Percentiles rank a stretch among this genome's conserved stretches.
phyloP scores from a whole-genome alignment of 2,888 invertebrate species.

The Idaea biselata region DNA sequence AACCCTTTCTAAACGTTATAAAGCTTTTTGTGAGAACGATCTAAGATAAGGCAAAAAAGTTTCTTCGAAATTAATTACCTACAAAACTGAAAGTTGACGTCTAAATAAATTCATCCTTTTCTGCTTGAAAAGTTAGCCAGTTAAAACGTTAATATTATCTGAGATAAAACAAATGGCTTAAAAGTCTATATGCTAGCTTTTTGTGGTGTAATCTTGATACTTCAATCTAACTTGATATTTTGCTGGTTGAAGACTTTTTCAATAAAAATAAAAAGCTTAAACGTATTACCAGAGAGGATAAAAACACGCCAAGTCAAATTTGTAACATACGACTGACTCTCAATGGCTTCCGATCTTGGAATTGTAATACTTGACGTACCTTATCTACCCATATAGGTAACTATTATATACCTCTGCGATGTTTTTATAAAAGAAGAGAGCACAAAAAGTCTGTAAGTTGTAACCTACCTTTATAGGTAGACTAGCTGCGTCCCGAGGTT shows the following conservation, averaged over 20 bases:
- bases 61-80: neutral
- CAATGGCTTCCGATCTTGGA: neutral
- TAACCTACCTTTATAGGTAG: too few species aligned
- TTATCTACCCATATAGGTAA: neutral
- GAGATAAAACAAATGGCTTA: neutral
- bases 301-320: neutral
- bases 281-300: neutral
- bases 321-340: constrained; percentile 17
- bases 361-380: neutral
- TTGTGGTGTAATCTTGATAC: neutral
- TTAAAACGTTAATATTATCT: constrained; percentile 8
- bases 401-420: too few species aligned
- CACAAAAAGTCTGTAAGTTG: too few species aligned
- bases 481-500: too few species aligned
- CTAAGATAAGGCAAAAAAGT: neutral
- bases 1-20: neutral
- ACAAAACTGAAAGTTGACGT: neutral
- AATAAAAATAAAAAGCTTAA: neutral
- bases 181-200: neutral
- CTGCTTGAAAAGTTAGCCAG: constrained; percentile 2
- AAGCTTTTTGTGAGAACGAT: neutral
- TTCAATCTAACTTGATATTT: neutral
- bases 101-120: neutral
- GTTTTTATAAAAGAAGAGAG: too few species aligned
- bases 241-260: neutral